Evolutionary conservation across 2,888 invertebrate species (phyloP).

Genomic region (Himalopsyche japonica): DNA sequence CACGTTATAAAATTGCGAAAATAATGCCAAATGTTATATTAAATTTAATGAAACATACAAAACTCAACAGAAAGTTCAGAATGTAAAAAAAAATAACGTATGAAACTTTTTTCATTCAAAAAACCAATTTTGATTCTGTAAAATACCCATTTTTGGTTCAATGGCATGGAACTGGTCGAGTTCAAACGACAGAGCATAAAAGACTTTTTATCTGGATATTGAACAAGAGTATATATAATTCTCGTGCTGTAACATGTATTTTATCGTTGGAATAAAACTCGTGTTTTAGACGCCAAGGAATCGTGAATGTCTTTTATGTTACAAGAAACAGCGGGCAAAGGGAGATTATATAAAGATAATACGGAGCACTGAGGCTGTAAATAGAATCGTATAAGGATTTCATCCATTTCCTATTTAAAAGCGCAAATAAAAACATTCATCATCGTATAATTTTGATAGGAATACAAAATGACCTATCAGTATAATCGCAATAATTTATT

Average conservation of each 20-base stretch:
- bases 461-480: neutral
- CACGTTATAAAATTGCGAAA: too few relatives aligned
- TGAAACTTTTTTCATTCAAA: too few relatives aligned
- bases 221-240: neutral
- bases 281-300: neutral
- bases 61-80: too few relatives aligned
- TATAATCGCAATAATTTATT: neutral
- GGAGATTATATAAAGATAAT: neutral
- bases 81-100: too few relatives aligned
- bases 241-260: neutral
- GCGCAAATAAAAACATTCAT: neutral
- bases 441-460: neutral
- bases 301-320: neutral
- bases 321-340: neutral
- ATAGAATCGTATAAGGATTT: neutral
- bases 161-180: neutral
- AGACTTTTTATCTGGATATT: neutral
- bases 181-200: neutral
- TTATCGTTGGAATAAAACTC: neutral
- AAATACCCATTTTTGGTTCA: too few relatives aligned
- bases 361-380: neutral
- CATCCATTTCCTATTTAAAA: neutral
- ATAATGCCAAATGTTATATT: too few relatives aligned
- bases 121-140: too few relatives aligned
- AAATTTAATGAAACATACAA: too few relatives aligned